Evolutionary conservation across 2,113 vertebrate genomes (phyloP), one percentile per base, ranked within the genome.

Genomic region (Centrocercus urophasianus): DNA sequence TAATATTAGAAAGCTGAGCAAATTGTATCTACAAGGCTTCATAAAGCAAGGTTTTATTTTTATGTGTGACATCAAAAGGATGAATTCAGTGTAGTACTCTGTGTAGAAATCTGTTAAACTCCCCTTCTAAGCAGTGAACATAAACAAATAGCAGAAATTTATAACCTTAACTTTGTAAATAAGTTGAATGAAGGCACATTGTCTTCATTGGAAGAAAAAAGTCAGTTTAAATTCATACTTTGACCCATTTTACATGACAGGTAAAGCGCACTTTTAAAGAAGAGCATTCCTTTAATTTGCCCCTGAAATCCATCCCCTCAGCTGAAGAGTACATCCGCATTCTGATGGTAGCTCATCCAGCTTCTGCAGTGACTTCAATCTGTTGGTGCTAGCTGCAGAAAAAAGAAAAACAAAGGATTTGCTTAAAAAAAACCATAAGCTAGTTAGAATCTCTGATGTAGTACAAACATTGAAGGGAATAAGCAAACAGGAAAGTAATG

Each of bases 71-170:
- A 36, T 40, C 45, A 67, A 52, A 89, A 60, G 16, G 14, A 25
- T 73, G n/a, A 65, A 9, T 64, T 83, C 75, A 81, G 52, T 30
- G 52, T 2, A 70, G 16, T 36, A 27, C n/a, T 43, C 14, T 8
- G 10, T 1, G 1, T 67, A 28, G 30, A 30, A 36, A 8, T 38
- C 52, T 4, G 6, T 65, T 64, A 12, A 47, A 50, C 32, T 54
- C 59, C 24, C 54, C 13, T 5, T 72, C 76, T 36, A 70, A 72
- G 20, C 42, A 75, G 24, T n/a, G 36, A 82, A 67, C 52, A 86
- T 6, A 89, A 71, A 54, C 27, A 70, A 63, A 47, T 16, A 60
- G 16, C 52, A 60, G 72, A 91, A 89, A 86, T 85, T 79, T 76
- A 56, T 40, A 36, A 5, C 42, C 4, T 21, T 89, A 85, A 54